Percentiles rank a stretch among this genome's conserved stretches.
Conservation (phyloP, 2,888 invertebrate species). For the Pyralis farinalis region DNA sequence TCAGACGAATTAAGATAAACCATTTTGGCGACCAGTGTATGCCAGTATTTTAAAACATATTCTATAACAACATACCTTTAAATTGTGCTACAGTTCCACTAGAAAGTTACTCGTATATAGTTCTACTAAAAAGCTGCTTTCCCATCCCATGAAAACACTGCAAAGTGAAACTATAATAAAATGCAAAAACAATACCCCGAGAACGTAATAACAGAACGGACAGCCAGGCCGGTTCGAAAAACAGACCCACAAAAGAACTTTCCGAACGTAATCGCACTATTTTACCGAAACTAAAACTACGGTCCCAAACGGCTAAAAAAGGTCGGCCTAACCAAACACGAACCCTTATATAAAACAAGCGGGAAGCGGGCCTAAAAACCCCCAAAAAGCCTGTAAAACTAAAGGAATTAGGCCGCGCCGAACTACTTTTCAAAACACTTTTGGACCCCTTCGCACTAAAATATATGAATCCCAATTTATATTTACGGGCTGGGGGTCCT, state of each 20-base stretch:
- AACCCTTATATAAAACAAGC: constrained; percentile 72
- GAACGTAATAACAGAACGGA: constrained; percentile 27
- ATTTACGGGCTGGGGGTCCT: constrained; percentile 52
- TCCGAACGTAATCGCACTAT: constrained; percentile 57
- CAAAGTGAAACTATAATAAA: too few species aligned
- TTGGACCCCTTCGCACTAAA: constrained; percentile 56
- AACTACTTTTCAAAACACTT: constrained; percentile 80
- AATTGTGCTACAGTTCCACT: too few species aligned
- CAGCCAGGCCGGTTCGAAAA: constrained; percentile 38
- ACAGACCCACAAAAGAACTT: constrained; percentile 50
- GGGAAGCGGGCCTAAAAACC: constrained; percentile 54
- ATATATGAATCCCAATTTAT: constrained; percentile 80
- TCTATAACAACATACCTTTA: too few species aligned
- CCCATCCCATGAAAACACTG: too few species aligned
- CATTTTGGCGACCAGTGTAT: too few species aligned
- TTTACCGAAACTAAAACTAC: constrained; percentile 67
- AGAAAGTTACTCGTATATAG: too few species aligned
- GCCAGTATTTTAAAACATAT: too few species aligned
- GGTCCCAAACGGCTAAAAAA: constrained; percentile 68
- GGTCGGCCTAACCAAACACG: constrained; percentile 77
- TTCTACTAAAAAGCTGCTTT: too few species aligned
- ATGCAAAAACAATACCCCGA: constrained; percentile 11
- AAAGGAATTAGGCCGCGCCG: constrained; percentile 72
- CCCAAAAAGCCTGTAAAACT: constrained; percentile 80
- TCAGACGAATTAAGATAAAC: too few species aligned